Percentiles rank a stretch among this genome's conserved stretches.
These are phyloP conservation scores for Lingula anatina DNA, from an alignment of 2,888 invertebrate genomes.

Conservation along the genomic window DNA sequence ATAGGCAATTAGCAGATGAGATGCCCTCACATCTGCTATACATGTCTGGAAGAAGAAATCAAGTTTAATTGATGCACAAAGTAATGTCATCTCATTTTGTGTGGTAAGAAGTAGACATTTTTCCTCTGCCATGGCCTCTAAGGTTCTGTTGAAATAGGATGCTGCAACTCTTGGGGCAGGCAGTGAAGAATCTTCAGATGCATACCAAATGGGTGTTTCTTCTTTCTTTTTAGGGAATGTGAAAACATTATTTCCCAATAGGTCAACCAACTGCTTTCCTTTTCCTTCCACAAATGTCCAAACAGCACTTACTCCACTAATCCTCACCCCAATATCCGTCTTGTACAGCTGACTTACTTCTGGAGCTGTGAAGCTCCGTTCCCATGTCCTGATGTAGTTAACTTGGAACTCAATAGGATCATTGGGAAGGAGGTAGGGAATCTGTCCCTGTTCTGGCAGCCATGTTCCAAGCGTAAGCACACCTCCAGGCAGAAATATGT, in stretches of 20 bases:
- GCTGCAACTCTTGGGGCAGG: no score
- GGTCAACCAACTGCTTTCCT: constrained; percentile 8
- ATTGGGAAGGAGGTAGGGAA: background rate
- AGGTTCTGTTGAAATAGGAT: background rate
- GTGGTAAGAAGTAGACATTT: no score
- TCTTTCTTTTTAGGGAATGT: background rate
- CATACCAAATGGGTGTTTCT: background rate
- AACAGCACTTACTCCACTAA: constrained; percentile 5
- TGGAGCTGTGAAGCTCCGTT: background rate
- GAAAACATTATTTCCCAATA: background rate
- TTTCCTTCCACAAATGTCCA: constrained; percentile 14
- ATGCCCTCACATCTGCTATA: background rate
- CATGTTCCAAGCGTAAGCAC: constrained; percentile 17
- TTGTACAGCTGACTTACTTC: background rate
- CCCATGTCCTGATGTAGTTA: background rate
- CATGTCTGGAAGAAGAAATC: background rate
- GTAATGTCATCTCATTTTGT: no score
- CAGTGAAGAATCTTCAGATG: background rate
- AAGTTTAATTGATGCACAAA: no score
- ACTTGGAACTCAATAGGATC: background rate
- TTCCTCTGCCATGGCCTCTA: background rate
- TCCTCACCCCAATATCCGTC: background rate
- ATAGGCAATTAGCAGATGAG: constrained; percentile 8
- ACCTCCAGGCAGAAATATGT: constrained; percentile 7
- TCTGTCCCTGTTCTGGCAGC: constrained; percentile 1